A percentile compares a stretch with the other conserved stretches of the same genome.
Conservation (phyloP, 2,113 vertebrate genomes). For the Charadrius vociferus region DNA sequence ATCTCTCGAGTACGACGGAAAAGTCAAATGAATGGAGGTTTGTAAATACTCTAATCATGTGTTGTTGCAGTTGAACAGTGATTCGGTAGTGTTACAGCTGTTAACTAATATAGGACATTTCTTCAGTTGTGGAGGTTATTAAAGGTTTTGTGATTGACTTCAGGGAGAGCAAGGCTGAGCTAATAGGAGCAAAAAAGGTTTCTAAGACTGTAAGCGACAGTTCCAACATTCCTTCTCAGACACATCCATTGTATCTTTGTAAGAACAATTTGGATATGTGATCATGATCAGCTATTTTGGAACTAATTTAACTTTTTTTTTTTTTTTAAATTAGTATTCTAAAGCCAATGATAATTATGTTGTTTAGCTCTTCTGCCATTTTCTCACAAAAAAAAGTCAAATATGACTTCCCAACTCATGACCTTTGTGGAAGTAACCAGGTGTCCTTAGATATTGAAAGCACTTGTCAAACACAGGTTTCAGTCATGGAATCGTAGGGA, state of each 20-base stretch:
- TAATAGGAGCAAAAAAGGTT: not conserved
- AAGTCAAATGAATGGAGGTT: slow-evolving; percentile 91
- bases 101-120: rapidly evolving
- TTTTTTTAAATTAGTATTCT: not conserved
- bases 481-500: not conserved
- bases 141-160: not conserved
- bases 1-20: slow-evolving; percentile 85
- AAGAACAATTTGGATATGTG: not conserved
- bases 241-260: not conserved
- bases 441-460: not conserved
- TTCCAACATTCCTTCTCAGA: not conserved
- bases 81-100: not conserved
- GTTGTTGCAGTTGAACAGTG: rapidly evolving
- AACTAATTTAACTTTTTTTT: not conserved
- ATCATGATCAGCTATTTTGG: not conserved
- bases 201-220: not conserved
- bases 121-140: not conserved
- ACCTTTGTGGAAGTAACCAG: not conserved
- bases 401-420: rapidly evolving
- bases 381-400: not conserved
- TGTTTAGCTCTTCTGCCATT: not conserved
- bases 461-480: not conserved
- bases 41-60: slow-evolving; percentile 23
- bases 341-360: not conserved
- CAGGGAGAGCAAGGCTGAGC: not conserved